Evolutionary conservation across 1,140 invertebrate species (phyloP).

Genomic region (Leptinotarsa lineolata): DNA sequence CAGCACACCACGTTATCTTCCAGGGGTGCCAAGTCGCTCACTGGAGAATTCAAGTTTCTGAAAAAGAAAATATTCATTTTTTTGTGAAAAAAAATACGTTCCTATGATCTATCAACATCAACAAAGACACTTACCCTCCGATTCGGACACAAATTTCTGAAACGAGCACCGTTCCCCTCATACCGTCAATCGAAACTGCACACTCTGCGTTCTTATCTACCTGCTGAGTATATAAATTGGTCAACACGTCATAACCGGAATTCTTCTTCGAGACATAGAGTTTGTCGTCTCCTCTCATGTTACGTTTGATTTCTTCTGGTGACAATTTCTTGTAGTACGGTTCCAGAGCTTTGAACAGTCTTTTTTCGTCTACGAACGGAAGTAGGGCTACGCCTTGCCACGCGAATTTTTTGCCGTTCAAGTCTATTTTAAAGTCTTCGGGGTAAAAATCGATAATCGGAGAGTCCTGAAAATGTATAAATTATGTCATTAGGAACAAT

Average conservation of each 20-base stretch:
- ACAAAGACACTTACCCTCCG: conserved; percentile 64
- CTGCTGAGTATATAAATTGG: conserved; percentile 68
- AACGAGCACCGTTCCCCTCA: conserved; percentile 74
- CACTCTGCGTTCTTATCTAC: conserved; percentile 60
- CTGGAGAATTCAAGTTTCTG: conserved; percentile 70
- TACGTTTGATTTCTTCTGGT: conserved; percentile 76
- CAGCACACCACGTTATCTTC: conserved; percentile 67
- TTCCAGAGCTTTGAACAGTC: conserved; percentile 85
- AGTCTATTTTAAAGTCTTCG: conserved; percentile 96
- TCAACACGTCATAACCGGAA: conserved; percentile 69
- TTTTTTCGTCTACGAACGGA: conserved; percentile 95
- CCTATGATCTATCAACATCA: too few relatives aligned
- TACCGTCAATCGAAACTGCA: conserved; percentile 67
- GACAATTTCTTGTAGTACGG: conserved; percentile 81
- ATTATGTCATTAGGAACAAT: neutral
- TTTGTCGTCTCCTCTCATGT: conserved; percentile 76
- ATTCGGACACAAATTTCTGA: conserved; percentile 68
- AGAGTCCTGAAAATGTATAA: conserved; percentile 69
- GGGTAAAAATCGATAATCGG: conserved; percentile 99
- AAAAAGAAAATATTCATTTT: neutral
- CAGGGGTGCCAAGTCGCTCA: conserved; percentile 67
- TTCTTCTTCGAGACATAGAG: conserved; percentile 78
- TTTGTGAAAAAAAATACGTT: too few relatives aligned
- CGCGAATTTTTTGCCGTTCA: conserved; percentile 99
- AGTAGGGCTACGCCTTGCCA: conserved; percentile 99